Evolutionary conservation across 2,797 vertebrate genomes (phyloP), one percentile per base, ranked within the genome.

Genomic region (Pseudochaenichthys georgianus): DNA sequence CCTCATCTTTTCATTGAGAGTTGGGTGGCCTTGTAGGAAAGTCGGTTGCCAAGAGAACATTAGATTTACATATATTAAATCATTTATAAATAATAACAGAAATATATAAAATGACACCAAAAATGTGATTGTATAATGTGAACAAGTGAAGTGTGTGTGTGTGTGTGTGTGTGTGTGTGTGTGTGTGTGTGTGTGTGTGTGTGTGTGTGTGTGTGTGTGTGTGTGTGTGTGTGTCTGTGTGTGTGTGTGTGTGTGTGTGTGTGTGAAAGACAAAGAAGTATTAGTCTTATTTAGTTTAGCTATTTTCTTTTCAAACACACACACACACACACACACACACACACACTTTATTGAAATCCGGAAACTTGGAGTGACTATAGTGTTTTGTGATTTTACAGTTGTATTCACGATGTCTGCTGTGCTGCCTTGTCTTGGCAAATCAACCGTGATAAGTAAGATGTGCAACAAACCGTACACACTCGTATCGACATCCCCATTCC

Each of bases 381-480:
- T 48, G 4, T 47, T 59, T 48, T n/a, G 9, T 28, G 21, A 28
- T 23, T 13, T 38, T 13, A 48, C 31, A 6, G 5, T 31, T 42
- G 11, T 16, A 48, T 78, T 62, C 43, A 34, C 38, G 8, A 1
- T 51, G 13, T 58, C 13, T 50, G 17, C 19, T 21, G 15, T 8
- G 0, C 23, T 21, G 21, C 21, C 55, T 55, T 57, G 31, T 67
- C 58, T 53, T 38, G 7, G 59, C 16, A 16, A 42, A 51, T 84
- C 50, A 78, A 9, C 52, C 52, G 48, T 71, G 31, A 63, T 17
- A 69, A 70, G 13, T 34, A 55, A 52, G 31, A 34, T 46, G 63
- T 47, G 28, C 50, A 59, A 45, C 55, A 60, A 76, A 60, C 38
- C 2, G 1, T 34, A 47, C 68, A 57, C 59, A 64, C n/a, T 12